A percentile compares a stretch with the other conserved stretches of the same genome.
These are phyloP conservation scores for Hyperopisus bebe DNA, from an alignment of 2,113 vertebrate genomes.

Conservation along the genomic window DNA sequence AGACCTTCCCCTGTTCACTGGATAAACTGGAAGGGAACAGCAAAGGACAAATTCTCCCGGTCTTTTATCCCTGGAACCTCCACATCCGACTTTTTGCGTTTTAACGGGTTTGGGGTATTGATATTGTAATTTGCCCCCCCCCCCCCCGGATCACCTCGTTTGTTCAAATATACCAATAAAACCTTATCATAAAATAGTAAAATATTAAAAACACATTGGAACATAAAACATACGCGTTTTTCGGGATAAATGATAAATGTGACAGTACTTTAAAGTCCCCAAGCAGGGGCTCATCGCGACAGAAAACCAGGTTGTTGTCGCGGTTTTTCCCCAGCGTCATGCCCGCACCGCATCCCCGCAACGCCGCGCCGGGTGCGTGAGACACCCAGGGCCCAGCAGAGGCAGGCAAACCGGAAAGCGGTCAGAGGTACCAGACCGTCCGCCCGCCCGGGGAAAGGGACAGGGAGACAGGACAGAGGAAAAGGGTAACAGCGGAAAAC, in stretches of 20 bases:
- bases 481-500: not conserved
- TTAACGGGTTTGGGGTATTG: not conserved
- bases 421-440: not conserved
- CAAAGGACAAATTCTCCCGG: not conserved
- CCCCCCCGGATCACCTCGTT: not conserved
- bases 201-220: not conserved
- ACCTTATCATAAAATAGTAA: not conserved
- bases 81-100: not conserved
- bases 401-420: not conserved
- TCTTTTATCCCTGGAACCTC: not conserved
- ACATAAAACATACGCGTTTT: not conserved
- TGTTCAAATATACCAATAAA: not conserved
- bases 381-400: not conserved
- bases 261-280: not conserved
- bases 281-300: not conserved
- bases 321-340: not conserved
- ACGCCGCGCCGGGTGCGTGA: not conserved
- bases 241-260: not conserved
- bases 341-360: not conserved
- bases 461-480: not conserved
- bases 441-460: not conserved
- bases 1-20: not conserved
- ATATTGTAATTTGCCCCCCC: not conserved
- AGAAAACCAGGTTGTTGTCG: not conserved
- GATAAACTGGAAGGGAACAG: not conserved